Evolutionary conservation across 2,888 invertebrate genomes (phyloP).

Genomic region (Neoaliturus tenellus): DNA sequence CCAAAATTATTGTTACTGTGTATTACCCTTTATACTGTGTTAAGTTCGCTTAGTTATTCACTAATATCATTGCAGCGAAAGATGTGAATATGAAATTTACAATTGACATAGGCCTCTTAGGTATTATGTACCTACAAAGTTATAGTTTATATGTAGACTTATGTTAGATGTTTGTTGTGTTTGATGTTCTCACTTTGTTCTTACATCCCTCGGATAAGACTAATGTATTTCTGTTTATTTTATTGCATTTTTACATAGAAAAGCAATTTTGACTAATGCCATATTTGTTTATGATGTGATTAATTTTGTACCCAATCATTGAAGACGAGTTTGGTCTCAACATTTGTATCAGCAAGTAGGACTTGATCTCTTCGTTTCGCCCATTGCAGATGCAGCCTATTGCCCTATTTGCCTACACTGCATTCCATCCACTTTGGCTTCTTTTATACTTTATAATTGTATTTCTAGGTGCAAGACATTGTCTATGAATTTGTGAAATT

Average conservation of each 20-base stretch:
- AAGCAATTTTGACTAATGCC: too few species aligned
- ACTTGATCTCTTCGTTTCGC: constrained; percentile 19
- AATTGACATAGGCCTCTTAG: too few species aligned
- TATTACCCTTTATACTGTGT: too few species aligned
- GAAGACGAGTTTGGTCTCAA: background rate
- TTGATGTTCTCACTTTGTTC: background rate
- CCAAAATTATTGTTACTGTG: too few species aligned
- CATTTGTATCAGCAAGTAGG: background rate
- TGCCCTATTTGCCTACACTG: constrained; percentile 46
- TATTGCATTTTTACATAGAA: too few species aligned
- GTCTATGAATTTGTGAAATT: background rate
- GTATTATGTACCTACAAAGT: background rate
- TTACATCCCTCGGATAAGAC: background rate
- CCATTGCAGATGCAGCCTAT: constrained; percentile 31
- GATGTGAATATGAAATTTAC: too few species aligned
- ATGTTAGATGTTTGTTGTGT: background rate
- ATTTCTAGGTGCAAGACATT: constrained; percentile 1
- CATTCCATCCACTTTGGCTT: constrained; percentile 30
- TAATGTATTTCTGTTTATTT: background rate
- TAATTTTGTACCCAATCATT: too few species aligned
- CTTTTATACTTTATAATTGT: background rate
- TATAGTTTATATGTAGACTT: background rate
- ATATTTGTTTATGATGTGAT: too few species aligned
- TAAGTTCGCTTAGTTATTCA: too few species aligned
- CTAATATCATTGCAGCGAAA: too few species aligned